These are phyloP conservation scores for Coracias cyanogaster DNA, from an alignment of 2,797 vertebrate species.

Conservation along the genomic window DNA sequence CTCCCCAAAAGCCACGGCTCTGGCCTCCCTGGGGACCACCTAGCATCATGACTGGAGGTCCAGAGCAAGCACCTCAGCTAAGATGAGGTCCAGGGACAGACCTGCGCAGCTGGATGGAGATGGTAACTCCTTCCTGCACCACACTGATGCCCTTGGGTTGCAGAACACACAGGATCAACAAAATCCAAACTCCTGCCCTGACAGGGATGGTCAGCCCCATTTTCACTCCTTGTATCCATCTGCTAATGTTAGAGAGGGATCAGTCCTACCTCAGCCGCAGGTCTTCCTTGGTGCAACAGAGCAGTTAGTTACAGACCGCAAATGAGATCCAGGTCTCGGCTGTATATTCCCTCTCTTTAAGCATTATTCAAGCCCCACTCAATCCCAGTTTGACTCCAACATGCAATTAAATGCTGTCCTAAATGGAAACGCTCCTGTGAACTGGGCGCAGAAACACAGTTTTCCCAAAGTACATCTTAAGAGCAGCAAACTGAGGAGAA, in stretches of 20 bases:
- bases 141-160: rapidly evolving
- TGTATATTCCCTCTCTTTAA: neutral
- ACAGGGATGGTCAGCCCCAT: neutral
- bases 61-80: neutral
- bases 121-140: neutral
- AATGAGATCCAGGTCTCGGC: neutral
- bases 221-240: neutral
- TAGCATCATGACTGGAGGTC: neutral
- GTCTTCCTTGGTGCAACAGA: neutral
- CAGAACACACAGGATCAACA: neutral
- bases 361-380: neutral
- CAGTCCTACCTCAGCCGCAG: neutral
- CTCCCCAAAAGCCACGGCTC: neutral
- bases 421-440: neutral
- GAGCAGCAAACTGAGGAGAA: neutral
- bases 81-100: neutral
- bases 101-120: neutral
- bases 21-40: neutral
- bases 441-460: neutral
- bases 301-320: neutral
- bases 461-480: neutral
- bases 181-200: neutral
- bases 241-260: neutral
- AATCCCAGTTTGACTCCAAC: neutral
- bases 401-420: neutral